Evolutionary conservation across 1,140 invertebrate genomes (phyloP), one percentile per base, ranked within the genome.

Genomic region (Megalopta genalis): DNA sequence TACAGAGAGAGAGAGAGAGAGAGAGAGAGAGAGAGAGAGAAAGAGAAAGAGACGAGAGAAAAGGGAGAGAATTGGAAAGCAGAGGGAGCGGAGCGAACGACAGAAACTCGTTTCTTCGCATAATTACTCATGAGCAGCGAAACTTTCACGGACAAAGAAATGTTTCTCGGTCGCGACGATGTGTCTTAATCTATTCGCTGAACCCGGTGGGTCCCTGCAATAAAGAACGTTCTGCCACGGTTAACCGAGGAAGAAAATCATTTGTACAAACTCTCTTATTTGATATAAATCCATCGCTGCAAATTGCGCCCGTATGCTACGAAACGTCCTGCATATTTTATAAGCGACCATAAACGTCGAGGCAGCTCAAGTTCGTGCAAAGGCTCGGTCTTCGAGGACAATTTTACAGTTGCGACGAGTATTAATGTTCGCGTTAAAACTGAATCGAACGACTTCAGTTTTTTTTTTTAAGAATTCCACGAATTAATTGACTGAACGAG

Each of bases 81-180:
- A 21, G n/a, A 21, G 54, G 54, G 54, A n/a, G 49, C 46, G 23
- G 42, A 25, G 18, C 23, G n/a, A 82, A 72, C 21, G 52, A 52
- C n/a, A 59, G 77, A 83, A 74, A 66, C 25, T 77, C 75, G 66
- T 77, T 70, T 63, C 62, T 37, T 25, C 65, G 73, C 12, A 49
- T 74, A 85, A 85, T 85, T 85, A 85, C 79, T 85, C 69, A 78
- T 42, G 69, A 85, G 60, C 57, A 27, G 42, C 21, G 46, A 25
- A 73, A 84, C 57, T 76, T 81, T 52, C 37, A 21, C 66, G 32
- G 21, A 49, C 27, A 9, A 65, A 81, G 46, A 84, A 84, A 73
- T 79, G 70, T 73, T 81, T 65, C 68, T 64, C 27, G n/a, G 2
- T 16, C 39, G 5, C 14, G 49, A 42, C 57, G 21, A 68, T 71